Conservation (phyloP, 2,113 vertebrate species). For the Microcebus lehilahytsara region DNA sequence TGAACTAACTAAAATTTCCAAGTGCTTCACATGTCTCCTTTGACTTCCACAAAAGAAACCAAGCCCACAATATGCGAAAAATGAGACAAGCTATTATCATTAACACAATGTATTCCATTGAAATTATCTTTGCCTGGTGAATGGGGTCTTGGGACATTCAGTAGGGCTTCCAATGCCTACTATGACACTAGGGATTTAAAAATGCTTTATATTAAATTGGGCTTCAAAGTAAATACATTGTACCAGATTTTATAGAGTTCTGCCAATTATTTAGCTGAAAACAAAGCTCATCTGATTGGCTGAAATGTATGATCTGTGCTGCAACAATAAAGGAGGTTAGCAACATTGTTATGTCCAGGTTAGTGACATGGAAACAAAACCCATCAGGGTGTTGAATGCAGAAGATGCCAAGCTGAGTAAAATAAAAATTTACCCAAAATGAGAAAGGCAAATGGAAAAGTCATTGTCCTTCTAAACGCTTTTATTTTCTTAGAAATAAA, state of each 20-base stretch:
- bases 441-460: background rate
- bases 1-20: conserved; percentile 5
- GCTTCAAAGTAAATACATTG: background rate
- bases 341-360: background rate
- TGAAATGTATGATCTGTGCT: background rate
- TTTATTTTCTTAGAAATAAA: background rate
- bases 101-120: background rate
- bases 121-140: background rate
- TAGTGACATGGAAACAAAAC: background rate
- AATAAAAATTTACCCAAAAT: background rate
- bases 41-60: conserved; percentile 34
- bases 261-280: background rate
- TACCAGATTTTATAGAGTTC: background rate
- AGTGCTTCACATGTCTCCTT: background rate
- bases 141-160: background rate
- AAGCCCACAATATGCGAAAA: background rate
- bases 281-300: background rate
- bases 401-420: background rate
- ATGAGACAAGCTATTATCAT: background rate
- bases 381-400: background rate
- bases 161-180: background rate
- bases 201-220: background rate
- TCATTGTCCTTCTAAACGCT: background rate
- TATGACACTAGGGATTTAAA: background rate
- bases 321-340: background rate